Evolutionary conservation across 2,113 vertebrate species (phyloP).

Genomic region (Athene noctua): DNA sequence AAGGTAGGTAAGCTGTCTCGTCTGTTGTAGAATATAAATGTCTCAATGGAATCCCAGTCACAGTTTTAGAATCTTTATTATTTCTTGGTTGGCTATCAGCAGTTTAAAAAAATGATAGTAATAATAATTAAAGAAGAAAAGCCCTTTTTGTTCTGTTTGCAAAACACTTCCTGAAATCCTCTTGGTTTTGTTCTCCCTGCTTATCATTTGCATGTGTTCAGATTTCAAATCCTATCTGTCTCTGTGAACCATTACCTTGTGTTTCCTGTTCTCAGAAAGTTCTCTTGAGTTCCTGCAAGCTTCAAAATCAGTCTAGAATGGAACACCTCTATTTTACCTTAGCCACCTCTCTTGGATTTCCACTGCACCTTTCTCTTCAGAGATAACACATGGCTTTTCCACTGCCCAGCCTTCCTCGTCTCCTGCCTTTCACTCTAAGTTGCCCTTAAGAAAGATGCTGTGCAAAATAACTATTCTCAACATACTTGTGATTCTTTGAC

Average conservation of each 20-base stretch:
- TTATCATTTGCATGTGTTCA: background rate
- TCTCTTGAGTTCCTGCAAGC: background rate
- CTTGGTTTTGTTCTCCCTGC: background rate
- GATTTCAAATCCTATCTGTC: background rate
- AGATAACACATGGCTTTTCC: background rate
- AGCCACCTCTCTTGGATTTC: background rate
- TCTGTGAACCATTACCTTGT: background rate
- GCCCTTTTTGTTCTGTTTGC: background rate
- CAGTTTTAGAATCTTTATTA: background rate
- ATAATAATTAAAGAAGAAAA: background rate
- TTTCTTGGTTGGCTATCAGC: background rate
- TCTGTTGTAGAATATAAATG: background rate
- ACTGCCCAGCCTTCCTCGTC: background rate
- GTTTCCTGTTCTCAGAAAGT: background rate
- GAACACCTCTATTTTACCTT: background rate
- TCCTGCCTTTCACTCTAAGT: background rate
- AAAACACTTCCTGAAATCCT: background rate
- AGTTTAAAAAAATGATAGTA: background rate
- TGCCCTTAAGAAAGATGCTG: background rate
- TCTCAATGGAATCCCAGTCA: background rate
- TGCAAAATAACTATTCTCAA: background rate
- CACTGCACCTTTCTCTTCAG: background rate
- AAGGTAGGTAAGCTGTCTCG: constrained; percentile 72
- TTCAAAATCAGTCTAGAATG: background rate
- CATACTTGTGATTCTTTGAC: background rate